A percentile compares a stretch with the other conserved stretches of the same genome.
phyloP scores from a whole-genome alignment of 2,797 vertebrate genomes.

The Synanceia verrucosa region DNA sequence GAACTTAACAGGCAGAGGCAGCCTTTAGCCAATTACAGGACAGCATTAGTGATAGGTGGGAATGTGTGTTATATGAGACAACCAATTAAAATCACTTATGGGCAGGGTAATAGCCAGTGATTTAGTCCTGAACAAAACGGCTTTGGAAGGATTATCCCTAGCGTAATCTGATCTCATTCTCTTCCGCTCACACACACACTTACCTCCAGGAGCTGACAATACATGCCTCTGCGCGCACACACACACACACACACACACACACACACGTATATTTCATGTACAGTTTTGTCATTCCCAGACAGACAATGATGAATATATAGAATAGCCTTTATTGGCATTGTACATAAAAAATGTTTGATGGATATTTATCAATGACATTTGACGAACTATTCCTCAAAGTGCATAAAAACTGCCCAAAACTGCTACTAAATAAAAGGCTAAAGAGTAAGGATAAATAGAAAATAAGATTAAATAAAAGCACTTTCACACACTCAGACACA shows the following conservation, averaged over 20 bases:
- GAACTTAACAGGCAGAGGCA: constrained; percentile 81
- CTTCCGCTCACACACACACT: constrained; percentile 63
- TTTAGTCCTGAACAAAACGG: constrained; percentile 83
- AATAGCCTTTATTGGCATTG: too few relatives aligned
- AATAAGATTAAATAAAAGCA: too few relatives aligned
- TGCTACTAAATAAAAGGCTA: too few relatives aligned
- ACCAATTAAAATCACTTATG: constrained; percentile 87
- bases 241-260: constrained; percentile 11
- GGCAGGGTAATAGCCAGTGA: constrained; percentile 78
- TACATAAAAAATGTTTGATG: too few relatives aligned
- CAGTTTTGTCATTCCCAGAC: constrained; percentile 66
- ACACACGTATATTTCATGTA: constrained; percentile 30
- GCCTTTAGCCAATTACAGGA: constrained; percentile 73
- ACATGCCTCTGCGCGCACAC: too few relatives aligned
- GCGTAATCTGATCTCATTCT: constrained; percentile 82
- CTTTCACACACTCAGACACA: too few relatives aligned
- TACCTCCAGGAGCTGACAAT: too few relatives aligned
- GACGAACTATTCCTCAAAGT: too few relatives aligned
- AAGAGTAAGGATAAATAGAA: too few relatives aligned
- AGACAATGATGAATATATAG: constrained; percentile 50
- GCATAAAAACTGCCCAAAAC: too few relatives aligned
- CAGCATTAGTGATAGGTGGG: constrained; percentile 75
- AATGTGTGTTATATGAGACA: constrained; percentile 81
- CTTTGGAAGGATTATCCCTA: constrained; percentile 82
- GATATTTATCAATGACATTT: too few relatives aligned